Base-by-base conservation (phyloP, 2,888 invertebrate species). In the Trileptium ribeirensis region DNA sequence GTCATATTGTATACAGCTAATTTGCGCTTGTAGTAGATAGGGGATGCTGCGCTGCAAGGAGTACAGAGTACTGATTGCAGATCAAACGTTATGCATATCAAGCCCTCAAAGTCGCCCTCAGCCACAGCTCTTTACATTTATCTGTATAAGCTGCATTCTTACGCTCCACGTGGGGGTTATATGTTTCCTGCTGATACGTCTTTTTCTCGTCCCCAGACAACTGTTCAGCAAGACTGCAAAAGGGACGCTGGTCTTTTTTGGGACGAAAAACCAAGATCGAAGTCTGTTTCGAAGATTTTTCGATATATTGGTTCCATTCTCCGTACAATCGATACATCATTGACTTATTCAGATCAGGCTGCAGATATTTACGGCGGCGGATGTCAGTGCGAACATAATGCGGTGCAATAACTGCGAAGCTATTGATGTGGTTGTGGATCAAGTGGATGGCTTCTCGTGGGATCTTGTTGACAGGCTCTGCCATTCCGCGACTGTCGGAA, bases 1-100 rank as follows among this genome's bases (percentile, higher is more conserved):
- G 79, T 79, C 31, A 79, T 15, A 38, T 79, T 79, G 79, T 79
- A 79, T 8, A 74, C 70, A 29, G n/a, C 24, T 3, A 79, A 67
- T 29, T 79, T 79, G 3, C 79, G 78, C 38, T 79, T 79, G 79
- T 79, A 79, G 34, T 79, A 79, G 74, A 79, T 19, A 29, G 3
- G 75, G 29, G 33, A 33, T 2, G 74, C 79, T 24, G 74, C 79
- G 75, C 74, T 51, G 64, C 34, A 74, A 24, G 79, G 79, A 2
- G 64, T 39, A 29, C 36, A 33, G 37, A 79, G 33, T 15, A 79
- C 75, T 3, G 51, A 51, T 40, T 79, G 79, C 24, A 79, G 75
- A 78, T 79, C 79, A 79, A 79, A 79, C 8, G 8, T 24, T 8
- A 51, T 51, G 51, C 51, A 51, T n/a, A n/a, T n/a, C n/a, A n/a